Base-by-base conservation (phyloP, 2,797 vertebrate species). In the Petrocephalus schoutedeni region DNA sequence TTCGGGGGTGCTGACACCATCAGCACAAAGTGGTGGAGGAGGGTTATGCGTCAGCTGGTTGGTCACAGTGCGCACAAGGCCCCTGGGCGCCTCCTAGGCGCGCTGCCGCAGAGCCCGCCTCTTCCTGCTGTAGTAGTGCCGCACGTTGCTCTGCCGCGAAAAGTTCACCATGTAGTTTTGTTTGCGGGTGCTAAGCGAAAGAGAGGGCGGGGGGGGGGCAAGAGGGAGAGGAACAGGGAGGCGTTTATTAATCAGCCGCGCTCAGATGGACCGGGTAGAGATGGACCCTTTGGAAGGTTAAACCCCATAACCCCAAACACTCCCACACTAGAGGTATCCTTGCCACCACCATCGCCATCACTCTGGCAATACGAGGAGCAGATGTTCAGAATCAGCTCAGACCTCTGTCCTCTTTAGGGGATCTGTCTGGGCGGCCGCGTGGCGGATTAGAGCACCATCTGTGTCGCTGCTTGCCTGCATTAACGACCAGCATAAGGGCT, bases 141-240 rank as follows among this genome's bases (percentile, higher is more conserved):
- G 97, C 93, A 97, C 95, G 92, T 97, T 97, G 93, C 97, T 97
- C 96, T 99, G 98, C 93, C 98, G 96, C 96, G 98, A 98, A 97
- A 98, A 99, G 97, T 98, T 99, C 98, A 99, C 99, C 98, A 99
- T 99, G 96, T 98, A 99, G 97, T 98, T 99, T 97, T 99, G 98
- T 96, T 99, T 99, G 90, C 98, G 98, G 93, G 97, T 99, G 96
- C 98, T 99, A 96, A 93, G 90, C 92, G 94, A 87, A 94, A 87
- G 89, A 94, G 91, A 57, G 83, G 53, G 36, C 2, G 36, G 36
- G 32, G 67, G 85, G 87, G 74, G 88, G 21, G 83, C 83, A 61
- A 28, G 74, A 23, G 87, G 53, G 88, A 61, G n/a, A 88, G 85
- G 54, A 88, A 71, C 51, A 89, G 71, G 54, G 84, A 61, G 87